These are phyloP conservation scores for Caradrina clavipalpis DNA, from an alignment of 2,888 invertebrate species.

Conservation along the genomic window DNA sequence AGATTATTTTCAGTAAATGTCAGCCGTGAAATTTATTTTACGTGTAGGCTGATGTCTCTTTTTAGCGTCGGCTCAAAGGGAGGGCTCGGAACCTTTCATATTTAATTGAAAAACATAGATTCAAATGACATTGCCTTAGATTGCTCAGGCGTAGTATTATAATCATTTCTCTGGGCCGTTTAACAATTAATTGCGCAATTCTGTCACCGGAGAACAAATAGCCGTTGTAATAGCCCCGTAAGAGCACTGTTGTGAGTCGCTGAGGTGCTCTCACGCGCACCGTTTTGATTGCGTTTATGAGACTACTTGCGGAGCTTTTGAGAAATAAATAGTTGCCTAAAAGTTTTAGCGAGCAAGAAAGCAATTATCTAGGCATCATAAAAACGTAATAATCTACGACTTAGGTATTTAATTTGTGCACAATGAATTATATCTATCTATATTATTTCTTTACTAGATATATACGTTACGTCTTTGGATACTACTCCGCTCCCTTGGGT, in stretches of 20 bases:
- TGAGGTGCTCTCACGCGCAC: neutral
- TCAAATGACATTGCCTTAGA: neutral
- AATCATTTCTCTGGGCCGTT: neutral
- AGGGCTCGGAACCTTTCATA: neutral
- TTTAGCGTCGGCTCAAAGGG: slow-evolving; percentile 7
- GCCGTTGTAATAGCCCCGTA: slow-evolving; percentile 14
- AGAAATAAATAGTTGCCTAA: neutral
- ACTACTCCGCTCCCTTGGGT: no score
- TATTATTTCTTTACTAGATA: no score
- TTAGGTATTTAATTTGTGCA: no score
- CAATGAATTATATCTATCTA: no score
- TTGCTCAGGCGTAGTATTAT: neutral
- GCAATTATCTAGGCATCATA: neutral
- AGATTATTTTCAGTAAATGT: slow-evolving; percentile 48
- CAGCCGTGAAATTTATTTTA: slow-evolving; percentile 34
- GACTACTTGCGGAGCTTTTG: neutral
- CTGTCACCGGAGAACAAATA: slow-evolving; percentile 8
- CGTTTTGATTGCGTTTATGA: slow-evolving; percentile 17
- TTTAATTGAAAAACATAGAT: slow-evolving; percentile 1
- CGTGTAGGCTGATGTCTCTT: slow-evolving; percentile 13
- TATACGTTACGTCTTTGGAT: no score
- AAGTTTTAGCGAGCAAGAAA: neutral
- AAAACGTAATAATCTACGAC: neutral
- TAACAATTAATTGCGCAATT: neutral
- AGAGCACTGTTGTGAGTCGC: slow-evolving; percentile 6